phyloP scores from a whole-genome alignment of 92 coral and sea anemone species.

The Phenganax stokvisi region DNA sequence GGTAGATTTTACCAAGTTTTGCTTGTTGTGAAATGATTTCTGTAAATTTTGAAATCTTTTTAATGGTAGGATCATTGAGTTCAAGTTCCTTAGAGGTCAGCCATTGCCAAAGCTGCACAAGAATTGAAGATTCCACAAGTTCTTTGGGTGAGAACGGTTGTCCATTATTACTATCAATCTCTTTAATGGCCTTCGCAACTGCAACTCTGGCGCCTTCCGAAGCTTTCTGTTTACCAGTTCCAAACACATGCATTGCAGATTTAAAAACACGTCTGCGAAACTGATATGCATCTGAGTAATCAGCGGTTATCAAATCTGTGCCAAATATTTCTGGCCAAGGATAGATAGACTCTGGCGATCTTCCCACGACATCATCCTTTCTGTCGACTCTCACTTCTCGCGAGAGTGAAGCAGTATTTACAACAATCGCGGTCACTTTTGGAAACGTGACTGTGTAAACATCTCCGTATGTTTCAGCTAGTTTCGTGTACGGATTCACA shows the following conservation, averaged over 20 bases:
- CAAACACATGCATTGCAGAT: constrained; percentile 12
- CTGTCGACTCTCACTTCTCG: constrained; percentile 45
- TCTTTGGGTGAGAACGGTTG: background rate
- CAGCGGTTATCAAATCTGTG: constrained; percentile 22
- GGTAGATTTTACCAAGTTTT: background rate
- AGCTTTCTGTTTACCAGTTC: background rate
- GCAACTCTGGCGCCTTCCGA: background rate
- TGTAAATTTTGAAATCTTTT: background rate
- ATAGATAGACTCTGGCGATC: constrained; percentile 31
- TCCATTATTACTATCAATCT: background rate
- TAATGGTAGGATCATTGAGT: background rate
- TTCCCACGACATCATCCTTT: constrained; percentile 37
- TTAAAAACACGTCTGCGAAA: background rate
- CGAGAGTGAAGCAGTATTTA: constrained; percentile 33
- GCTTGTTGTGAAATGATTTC: background rate
- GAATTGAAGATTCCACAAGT: background rate
- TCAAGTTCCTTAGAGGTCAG: background rate
- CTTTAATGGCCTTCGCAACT: background rate
- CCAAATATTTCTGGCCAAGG: constrained; percentile 28
- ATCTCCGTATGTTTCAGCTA: constrained; percentile 41
- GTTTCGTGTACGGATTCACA: constrained; percentile 16
- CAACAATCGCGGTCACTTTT: constrained; percentile 32
- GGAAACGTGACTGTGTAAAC: constrained; percentile 40
- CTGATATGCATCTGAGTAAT: background rate
- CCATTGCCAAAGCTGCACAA: background rate